phyloP scores from a whole-genome alignment of 2,888 invertebrate species.

The Allygus modestus region DNA sequence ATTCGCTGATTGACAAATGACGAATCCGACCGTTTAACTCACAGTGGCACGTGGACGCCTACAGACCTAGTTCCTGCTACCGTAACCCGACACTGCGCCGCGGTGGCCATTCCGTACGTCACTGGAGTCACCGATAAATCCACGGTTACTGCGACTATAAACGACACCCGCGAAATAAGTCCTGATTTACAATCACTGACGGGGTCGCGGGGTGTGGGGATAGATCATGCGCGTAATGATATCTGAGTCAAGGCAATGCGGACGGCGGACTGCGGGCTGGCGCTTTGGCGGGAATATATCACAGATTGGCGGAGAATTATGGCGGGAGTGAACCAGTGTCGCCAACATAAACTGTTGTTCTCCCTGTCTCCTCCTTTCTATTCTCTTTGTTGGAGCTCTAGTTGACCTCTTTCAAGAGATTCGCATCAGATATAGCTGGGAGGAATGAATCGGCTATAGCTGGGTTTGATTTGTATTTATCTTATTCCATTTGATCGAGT shows the following conservation, averaged over 20 bases:
- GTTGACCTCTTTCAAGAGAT: slow-evolving; percentile 32
- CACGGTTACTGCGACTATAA: slow-evolving; percentile 5
- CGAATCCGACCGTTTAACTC: too few relatives aligned
- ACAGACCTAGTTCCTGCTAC: not conserved
- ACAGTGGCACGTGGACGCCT: too few relatives aligned
- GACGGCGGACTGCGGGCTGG: not conserved
- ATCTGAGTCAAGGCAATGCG: slow-evolving; percentile 48
- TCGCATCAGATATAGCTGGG: not conserved
- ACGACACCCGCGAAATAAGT: slow-evolving; percentile 44
- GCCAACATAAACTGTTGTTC: slow-evolving; percentile 46
- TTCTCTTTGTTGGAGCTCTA: slow-evolving; percentile 23
- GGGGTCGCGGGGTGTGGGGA: slow-evolving; percentile 8
- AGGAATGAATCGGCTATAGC: not conserved
- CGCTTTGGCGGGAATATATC: slow-evolving; percentile 43
- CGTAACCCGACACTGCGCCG: slow-evolving; percentile 6
- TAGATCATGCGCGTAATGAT: slow-evolving; percentile 34
- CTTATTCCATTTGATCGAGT: too few relatives aligned
- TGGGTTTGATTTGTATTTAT: too few relatives aligned
- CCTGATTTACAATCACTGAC: slow-evolving; percentile 34
- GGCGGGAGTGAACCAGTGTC: slow-evolving; percentile 39
- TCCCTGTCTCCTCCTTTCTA: slow-evolving; percentile 7
- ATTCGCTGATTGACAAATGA: too few relatives aligned
- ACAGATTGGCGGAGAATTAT: slow-evolving; percentile 57
- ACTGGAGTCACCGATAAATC: slow-evolving; percentile 10
- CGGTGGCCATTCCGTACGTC: slow-evolving; percentile 35